Base-by-base conservation (phyloP, 2,888 invertebrate genomes). In the Pterostichus niger region DNA sequence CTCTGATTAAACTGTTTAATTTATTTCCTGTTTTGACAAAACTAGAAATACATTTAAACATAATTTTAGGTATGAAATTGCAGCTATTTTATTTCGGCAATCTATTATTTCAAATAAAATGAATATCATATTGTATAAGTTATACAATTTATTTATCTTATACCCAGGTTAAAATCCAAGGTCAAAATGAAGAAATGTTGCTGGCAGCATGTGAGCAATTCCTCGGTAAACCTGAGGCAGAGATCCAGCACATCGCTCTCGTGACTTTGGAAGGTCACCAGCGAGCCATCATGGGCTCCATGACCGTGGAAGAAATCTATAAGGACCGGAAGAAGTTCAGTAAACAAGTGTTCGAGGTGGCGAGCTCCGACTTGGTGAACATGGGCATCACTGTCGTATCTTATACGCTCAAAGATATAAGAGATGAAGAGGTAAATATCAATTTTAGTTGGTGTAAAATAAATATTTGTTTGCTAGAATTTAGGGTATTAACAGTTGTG, bases 381-480 rank as follows among this genome's bases (percentile, higher is more conserved):
- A 98, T 98, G 98, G 98, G 98, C 61, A 97, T 98, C 86, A 97
- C 97, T 7, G 98, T 98, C 0, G 97, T 98, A 11, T 98, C 97
- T 0, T 98, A 98, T 89, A 98, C 98, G 0, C 91, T 98, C 35
- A 98, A 98, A 90, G 98, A 98, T 90, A 97, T 98, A 85, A 92
- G 97, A 84, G 98, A 98, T 88, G 98, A 98, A 90, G 97, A 98
- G 95, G 98, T 97, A 91, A 90, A 91, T 31, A 82, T 73, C 84
- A 56, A 46, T 73, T 54, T 73, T 73, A 61, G 80, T 73, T 73
- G 31, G 46, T 11, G 49, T 64, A 6, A 52, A 76, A 56, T 40
- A 68, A 52, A 35, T 44, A 61, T 79, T 56, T 61, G 68, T 59
- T 54, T 44, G 46, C 68, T 61, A 10, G 68, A 71, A 44, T 11